phyloP scores from a whole-genome alignment of 2,797 vertebrate genomes.

The Ptychadena robeensis region DNA sequence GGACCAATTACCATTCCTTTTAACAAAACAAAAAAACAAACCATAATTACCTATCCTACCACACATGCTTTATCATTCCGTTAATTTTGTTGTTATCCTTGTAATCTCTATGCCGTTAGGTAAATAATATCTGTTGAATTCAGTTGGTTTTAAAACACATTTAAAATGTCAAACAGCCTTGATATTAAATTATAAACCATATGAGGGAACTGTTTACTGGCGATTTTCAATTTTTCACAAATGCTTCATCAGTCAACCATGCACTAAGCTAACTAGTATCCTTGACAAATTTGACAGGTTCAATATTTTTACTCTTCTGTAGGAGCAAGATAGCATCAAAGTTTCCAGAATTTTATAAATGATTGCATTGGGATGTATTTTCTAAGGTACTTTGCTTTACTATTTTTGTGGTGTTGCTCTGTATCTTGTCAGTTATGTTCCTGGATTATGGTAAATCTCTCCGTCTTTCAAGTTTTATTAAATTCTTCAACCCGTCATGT shows the following conservation, averaged over 20 bases:
- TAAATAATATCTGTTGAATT: not conserved
- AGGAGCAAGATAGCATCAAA: constrained; percentile 51
- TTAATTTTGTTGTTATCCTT: not conserved
- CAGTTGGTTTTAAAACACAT: not conserved
- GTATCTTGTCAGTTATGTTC: constrained; percentile 38
- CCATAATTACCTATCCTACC: not conserved
- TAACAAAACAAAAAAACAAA: not conserved
- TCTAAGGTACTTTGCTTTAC: constrained; percentile 39
- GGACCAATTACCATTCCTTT: not conserved
- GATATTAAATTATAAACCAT: not conserved
- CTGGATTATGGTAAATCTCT: constrained; percentile 34
- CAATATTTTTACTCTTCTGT: constrained; percentile 43
- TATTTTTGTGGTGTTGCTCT: constrained; percentile 37
- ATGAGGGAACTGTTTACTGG: not conserved
- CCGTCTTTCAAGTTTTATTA: constrained; percentile 21
- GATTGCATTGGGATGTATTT: constrained; percentile 39
- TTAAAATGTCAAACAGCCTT: constrained; percentile 1
- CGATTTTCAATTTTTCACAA: constrained; percentile 29
- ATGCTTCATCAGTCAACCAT: constrained; percentile 39
- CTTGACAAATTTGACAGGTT: constrained; percentile 49
- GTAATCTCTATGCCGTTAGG: not conserved
- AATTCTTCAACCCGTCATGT: not conserved
- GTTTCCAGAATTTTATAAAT: constrained; percentile 32
- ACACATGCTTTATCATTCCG: not conserved
- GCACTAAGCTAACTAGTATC: constrained; percentile 36